phyloP scores from a whole-genome alignment of 2,797 vertebrate species.

The Pogonophryne albipinna region DNA sequence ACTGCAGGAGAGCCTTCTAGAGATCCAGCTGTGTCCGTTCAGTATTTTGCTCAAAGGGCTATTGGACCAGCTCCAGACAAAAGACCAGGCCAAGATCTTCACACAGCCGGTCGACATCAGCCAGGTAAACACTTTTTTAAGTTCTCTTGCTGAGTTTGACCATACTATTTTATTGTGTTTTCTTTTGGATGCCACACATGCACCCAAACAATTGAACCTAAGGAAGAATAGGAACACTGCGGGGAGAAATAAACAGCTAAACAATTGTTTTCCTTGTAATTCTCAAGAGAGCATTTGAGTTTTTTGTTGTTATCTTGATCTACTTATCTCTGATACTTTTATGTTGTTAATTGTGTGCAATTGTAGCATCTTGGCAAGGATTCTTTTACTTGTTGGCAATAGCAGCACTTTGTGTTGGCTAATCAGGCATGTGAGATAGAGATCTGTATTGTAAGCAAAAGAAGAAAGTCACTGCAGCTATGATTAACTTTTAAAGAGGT shows the following conservation, averaged over 20 bases:
- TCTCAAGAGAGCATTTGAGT: background rate
- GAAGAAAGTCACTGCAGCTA: background rate
- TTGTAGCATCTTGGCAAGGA: background rate
- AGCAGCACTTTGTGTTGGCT: background rate
- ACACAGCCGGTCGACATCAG: slow-evolving; percentile 93
- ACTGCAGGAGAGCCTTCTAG: slow-evolving; percentile 92
- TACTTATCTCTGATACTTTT: background rate
- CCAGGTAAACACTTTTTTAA: slow-evolving; percentile 85
- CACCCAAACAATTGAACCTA: background rate
- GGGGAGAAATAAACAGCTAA: background rate
- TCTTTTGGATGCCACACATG: background rate
- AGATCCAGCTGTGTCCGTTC: slow-evolving; percentile 94
- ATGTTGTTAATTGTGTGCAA: background rate
- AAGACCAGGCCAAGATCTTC: slow-evolving; percentile 95
- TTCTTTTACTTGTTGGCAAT: background rate
- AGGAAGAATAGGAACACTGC: background rate
- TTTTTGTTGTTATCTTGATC: background rate
- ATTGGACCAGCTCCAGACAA: slow-evolving; percentile 94
- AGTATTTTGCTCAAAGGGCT: slow-evolving; percentile 91
- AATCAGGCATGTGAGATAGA: background rate
- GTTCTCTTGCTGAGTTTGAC: background rate
- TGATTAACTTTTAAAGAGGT: background rate
- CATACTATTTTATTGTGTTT: background rate
- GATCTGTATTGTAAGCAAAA: background rate
- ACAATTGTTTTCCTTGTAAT: background rate